These are phyloP conservation scores for Pachyseris speciosa DNA, from an alignment of 64 coral and sea anemone species.

Conservation along the genomic window DNA sequence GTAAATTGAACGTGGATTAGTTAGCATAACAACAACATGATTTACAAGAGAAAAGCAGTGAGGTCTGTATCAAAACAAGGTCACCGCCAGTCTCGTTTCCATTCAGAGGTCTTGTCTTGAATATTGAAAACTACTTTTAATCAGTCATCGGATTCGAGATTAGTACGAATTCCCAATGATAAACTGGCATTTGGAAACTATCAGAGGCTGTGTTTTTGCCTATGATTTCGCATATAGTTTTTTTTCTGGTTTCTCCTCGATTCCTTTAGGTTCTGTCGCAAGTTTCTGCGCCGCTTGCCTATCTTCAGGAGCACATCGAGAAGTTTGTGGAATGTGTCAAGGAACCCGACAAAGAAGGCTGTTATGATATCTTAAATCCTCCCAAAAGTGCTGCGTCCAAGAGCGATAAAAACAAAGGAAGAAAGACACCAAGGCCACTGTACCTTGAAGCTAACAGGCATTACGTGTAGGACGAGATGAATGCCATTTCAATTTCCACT, in stretches of 20 bases:
- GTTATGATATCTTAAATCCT: conserved; percentile 1
- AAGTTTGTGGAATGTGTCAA: conserved; percentile 16
- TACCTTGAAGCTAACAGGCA: not conserved
- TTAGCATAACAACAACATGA: too few relatives aligned
- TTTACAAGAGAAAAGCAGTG: too few relatives aligned
- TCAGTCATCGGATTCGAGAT: too few relatives aligned
- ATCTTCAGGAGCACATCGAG: conserved; percentile 8
- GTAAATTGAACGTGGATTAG: too few relatives aligned
- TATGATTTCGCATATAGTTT: not conserved
- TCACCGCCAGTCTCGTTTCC: too few relatives aligned
- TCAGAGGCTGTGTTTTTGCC: too few relatives aligned
- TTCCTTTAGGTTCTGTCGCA: not conserved
- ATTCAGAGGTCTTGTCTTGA: too few relatives aligned
- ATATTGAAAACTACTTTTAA: too few relatives aligned
- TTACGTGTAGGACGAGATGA: not conserved
- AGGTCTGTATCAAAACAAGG: too few relatives aligned
- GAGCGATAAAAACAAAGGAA: not conserved
- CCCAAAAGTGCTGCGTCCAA: not conserved
- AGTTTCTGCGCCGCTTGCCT: conserved; percentile 9
- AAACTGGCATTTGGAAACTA: too few relatives aligned
- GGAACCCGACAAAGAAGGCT: conserved; percentile 9
- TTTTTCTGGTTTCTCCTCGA: not conserved
- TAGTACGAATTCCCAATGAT: too few relatives aligned
- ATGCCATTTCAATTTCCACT: too few relatives aligned
- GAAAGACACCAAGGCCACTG: not conserved